Conservation (phyloP, 2,888 invertebrate species). For the Oligia latruncula region DNA sequence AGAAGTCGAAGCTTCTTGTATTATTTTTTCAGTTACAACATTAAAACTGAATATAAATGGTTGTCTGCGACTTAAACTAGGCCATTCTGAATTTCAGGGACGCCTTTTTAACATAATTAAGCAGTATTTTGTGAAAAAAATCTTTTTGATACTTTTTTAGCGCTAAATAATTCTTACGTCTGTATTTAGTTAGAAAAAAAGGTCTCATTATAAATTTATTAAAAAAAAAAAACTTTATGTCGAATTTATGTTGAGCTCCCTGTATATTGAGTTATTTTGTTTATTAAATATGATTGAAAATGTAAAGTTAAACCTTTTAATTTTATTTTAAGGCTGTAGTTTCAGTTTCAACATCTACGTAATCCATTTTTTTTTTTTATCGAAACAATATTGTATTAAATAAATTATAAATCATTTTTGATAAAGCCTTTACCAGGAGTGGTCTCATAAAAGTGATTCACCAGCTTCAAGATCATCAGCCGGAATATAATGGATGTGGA, state of each 20-base stretch:
- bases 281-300: constrained; percentile 16
- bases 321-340: neutral
- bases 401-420: neutral
- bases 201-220: constrained; percentile 53
- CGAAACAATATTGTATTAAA: neutral
- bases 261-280: constrained; percentile 1
- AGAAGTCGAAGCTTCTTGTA: constrained; percentile 46
- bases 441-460: neutral
- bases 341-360: constrained; percentile 7
- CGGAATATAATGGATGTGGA: no score
- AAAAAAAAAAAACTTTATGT: constrained; percentile 30
- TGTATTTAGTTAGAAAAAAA: constrained; percentile 41
- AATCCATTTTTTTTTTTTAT: neutral
- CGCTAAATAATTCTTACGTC: constrained; percentile 55
- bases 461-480: neutral
- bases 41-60: constrained; percentile 69
- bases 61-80: constrained; percentile 62
- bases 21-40: constrained; percentile 64
- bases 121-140: constrained; percentile 61
- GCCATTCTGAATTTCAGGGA: constrained; percentile 61
- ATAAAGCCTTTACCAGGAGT: neutral
- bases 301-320: constrained; percentile 8
- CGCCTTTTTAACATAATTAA: constrained; percentile 68
- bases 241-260: constrained; percentile 16
- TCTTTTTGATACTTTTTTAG: constrained; percentile 55